Conservation (phyloP, 2,797 vertebrate genomes). For the Ambastaia sidthimunki region DNA sequence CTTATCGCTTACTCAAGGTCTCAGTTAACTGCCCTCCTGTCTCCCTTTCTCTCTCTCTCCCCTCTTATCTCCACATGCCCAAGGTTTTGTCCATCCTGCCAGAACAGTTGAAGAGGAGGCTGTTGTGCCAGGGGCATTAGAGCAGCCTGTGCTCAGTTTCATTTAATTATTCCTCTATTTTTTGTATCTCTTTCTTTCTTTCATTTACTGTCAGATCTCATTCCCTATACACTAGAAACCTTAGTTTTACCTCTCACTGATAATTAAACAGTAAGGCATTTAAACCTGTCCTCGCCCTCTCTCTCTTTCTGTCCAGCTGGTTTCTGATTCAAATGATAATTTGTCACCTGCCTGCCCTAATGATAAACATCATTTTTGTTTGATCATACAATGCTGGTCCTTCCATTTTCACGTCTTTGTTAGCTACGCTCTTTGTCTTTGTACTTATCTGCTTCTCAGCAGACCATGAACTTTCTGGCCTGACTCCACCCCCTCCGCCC, state of each 20-base stretch:
- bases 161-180: slow-evolving; percentile 35
- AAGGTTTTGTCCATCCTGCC: slow-evolving; percentile 27
- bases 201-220: neutral
- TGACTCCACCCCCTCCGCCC: neutral
- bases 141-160: slow-evolving; percentile 18
- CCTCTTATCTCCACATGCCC: slow-evolving; percentile 39
- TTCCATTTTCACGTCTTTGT: slow-evolving; percentile 1
- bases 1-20: slow-evolving; percentile 37
- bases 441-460: slow-evolving; percentile 24
- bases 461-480: neutral
- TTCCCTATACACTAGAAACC: neutral
- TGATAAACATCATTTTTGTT: slow-evolving; percentile 27
- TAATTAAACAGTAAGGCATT: neutral
- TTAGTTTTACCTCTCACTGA: neutral
- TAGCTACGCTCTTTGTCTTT: neutral
- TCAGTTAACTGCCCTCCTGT: slow-evolving; percentile 27
- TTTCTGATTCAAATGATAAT: slow-evolving; percentile 29
- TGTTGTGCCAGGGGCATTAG: slow-evolving; percentile 4
- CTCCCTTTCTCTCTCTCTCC: neutral
- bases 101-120: slow-evolving; percentile 26
- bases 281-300: slow-evolving; percentile 2
- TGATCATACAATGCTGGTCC: slow-evolving; percentile 27
- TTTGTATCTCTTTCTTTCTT: slow-evolving; percentile 6
- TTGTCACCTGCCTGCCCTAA: slow-evolving; percentile 19
- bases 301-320: neutral